Conservation (phyloP, 92 coral and sea anemone species). For the Epizoanthus stellaris region DNA sequence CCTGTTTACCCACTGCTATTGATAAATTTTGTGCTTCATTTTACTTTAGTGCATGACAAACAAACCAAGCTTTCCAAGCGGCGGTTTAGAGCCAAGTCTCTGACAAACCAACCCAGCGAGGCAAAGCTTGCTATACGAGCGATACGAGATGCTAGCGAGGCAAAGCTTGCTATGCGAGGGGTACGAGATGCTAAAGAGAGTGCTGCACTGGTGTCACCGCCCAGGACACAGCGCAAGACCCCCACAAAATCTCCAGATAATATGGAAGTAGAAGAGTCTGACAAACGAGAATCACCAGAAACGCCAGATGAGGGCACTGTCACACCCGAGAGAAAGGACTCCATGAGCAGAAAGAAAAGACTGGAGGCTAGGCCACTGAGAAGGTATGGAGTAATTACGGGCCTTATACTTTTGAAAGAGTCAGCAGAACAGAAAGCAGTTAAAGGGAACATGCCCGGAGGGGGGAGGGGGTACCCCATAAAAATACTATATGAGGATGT, state of each 20-base stretch:
- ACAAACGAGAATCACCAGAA: conserved; percentile 32
- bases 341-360: conserved; percentile 19
- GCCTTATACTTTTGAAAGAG: too few relatives aligned
- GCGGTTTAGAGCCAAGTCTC: conserved; percentile 27
- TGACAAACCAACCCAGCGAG: conserved; percentile 35
- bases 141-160: conserved; percentile 28
- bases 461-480: too few relatives aligned
- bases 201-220: not conserved
- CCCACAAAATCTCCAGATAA: conserved; percentile 34
- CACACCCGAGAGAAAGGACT: conserved; percentile 36
- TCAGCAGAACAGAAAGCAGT: too few relatives aligned
- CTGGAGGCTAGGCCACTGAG: conserved; percentile 44
- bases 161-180: conserved; percentile 39
- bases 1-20: too few relatives aligned
- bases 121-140: conserved; percentile 45
- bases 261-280: conserved; percentile 34
- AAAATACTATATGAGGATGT: too few relatives aligned
- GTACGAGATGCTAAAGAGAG: conserved; percentile 29
- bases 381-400: conserved; percentile 5
- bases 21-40: not conserved
- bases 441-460: too few relatives aligned
- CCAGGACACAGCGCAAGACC: conserved; percentile 11
- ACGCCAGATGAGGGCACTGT: conserved; percentile 17
- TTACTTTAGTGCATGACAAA: not conserved
- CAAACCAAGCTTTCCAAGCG: conserved; percentile 30